Base-by-base conservation (phyloP, 2,888 invertebrate genomes). In the Noctuana brunneofusca region DNA sequence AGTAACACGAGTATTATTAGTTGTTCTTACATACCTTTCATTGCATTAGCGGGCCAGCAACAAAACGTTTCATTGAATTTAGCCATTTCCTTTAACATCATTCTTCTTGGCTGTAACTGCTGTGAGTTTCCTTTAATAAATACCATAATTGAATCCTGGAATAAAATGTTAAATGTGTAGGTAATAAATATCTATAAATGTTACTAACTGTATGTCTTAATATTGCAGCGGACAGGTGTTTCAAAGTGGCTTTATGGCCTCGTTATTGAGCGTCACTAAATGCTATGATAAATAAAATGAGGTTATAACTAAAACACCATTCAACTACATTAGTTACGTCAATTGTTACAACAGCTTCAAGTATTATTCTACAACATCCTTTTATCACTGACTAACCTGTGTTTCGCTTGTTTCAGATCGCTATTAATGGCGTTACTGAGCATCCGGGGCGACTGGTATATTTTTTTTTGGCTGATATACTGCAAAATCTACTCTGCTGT, bases 381-480 rank as follows among this genome's bases (percentile, higher is more conserved):
- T 14, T n/a, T 38, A n/a, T 14, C 38, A 38, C n/a, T n/a, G 32
- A 48, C 50, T 48, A 6, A 63, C 48, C 41, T 46, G n/a, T 48
- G 12, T 56, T 60, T 63, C 50, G 67, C 65, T 83, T 83, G 81
- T 89, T 89, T 16, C 86, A 91, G 90, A 72, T 86, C 84, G 84
- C 89, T 81, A 79, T 87, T 87, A 83, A 89, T 87, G 90, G 88
- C 87, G 84, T 81, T 87, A 75, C 79, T 86, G 77, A 84, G 79
- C 80, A 84, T 86, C 78, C 82, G 76, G 74, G 80, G 84, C 77
- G 82, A 88, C 78, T 85, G 86, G 84, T 85, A 87, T 73, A 75
- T 80, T 72, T 86, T 84, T 81, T 76, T 88, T 75, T 84, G 86
- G 84, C 76, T 85, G 69, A 82, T 90, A 74, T 91, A 84, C 80